These are phyloP conservation scores for Hystrix brachyura DNA, from an alignment of 2,113 vertebrate species.

Conservation along the genomic window DNA sequence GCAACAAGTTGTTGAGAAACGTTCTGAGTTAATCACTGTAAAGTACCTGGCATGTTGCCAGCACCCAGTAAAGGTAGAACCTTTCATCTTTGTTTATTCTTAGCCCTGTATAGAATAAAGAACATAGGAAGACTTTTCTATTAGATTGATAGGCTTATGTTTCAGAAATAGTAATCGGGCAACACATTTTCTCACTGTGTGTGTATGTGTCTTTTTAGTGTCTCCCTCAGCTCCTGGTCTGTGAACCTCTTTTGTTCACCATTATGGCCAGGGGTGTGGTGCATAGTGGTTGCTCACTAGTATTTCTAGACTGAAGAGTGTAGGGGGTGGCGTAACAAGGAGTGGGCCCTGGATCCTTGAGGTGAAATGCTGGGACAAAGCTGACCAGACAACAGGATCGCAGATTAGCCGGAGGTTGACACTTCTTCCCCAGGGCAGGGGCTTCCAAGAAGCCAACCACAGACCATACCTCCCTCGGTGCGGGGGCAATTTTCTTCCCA, in stretches of 20 bases:
- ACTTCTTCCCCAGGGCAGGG: neutral
- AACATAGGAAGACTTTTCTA: neutral
- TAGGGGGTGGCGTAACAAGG: no score
- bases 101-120: neutral
- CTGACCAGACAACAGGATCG: neutral
- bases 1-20: neutral
- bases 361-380: neutral
- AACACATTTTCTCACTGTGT: neutral
- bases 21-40: conserved; percentile 12
- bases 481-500: neutral
- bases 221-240: neutral
- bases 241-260: neutral
- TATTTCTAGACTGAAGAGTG: neutral
- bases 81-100: conserved; percentile 30
- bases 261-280: neutral
- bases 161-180: neutral
- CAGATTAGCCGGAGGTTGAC: neutral
- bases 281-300: neutral
- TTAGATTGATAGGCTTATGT: neutral
- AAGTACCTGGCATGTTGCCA: neutral
- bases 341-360: neutral
- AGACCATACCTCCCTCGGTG: no score
- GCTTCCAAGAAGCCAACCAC: neutral
- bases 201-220: neutral
- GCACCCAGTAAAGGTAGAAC: neutral